Evolutionary conservation across 2,888 invertebrate species (phyloP).

Genomic region (Brachycybe producta): DNA sequence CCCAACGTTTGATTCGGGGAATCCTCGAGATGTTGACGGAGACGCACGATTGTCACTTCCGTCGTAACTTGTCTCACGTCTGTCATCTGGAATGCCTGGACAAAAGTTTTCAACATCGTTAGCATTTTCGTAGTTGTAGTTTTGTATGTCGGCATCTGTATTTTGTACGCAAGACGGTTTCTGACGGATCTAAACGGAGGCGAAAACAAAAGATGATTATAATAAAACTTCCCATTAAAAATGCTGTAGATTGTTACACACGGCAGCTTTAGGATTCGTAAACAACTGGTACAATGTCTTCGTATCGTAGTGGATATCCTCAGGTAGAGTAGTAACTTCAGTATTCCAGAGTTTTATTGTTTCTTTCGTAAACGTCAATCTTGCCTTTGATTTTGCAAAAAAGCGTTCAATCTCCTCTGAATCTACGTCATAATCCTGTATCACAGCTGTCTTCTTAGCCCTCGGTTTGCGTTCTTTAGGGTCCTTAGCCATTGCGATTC

Average conservation of each 20-base stretch:
- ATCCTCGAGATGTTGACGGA: not conserved
- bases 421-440: not conserved
- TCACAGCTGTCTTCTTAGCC: not conserved
- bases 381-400: not conserved
- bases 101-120: conserved; percentile 8
- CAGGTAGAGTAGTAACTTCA: not conserved
- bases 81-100: not conserved
- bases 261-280: not conserved
- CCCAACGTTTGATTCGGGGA: not conserved
- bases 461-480: not conserved
- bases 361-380: not conserved
- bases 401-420: not conserved
- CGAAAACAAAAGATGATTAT: too few relatives aligned
- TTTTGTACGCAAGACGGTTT: not conserved
- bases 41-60: not conserved
- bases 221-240: too few relatives aligned
- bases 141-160: not conserved
- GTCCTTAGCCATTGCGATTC: not conserved
- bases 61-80: not conserved
- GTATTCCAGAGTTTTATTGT: not conserved
- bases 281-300: not conserved
- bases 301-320: not conserved
- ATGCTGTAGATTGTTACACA: too few relatives aligned
- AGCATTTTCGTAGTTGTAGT: conserved; percentile 8
- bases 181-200: too few relatives aligned